Conservation (phyloP, 2,797 vertebrate species). For the Aphelocoma californica region DNA sequence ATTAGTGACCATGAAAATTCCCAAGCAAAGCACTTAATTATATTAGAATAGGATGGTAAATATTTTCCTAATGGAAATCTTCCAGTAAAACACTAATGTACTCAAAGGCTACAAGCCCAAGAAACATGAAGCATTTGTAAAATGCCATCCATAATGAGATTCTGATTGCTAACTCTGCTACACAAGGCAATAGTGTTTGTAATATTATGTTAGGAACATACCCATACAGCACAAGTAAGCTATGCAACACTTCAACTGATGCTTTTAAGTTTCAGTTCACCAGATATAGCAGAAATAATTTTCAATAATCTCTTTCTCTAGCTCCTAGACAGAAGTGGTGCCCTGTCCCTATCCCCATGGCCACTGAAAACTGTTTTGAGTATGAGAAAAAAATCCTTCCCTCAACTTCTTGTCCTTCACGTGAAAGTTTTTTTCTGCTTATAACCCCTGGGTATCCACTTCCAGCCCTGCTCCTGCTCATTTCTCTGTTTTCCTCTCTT, state of each 20-base stretch:
- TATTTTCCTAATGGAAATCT: constrained; percentile 21
- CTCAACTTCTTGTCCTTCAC: not conserved
- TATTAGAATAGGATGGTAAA: constrained; percentile 20
- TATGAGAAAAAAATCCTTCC: not conserved
- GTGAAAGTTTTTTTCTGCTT: not conserved
- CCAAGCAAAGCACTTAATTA: constrained; percentile 3
- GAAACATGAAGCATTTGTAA: not conserved
- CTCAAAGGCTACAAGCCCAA: not conserved
- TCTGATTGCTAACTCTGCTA: not conserved
- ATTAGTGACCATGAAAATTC: constrained; percentile 32
- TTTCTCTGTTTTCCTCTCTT: not conserved
- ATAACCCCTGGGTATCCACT: not conserved
- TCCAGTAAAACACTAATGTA: not conserved
- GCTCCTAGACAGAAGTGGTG: not conserved
- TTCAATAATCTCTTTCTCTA: not conserved
- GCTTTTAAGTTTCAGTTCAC: not conserved
- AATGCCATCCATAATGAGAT: not conserved
- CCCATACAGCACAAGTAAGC: not conserved
- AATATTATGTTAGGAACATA: not conserved
- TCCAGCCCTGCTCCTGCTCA: not conserved
- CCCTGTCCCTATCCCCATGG: not conserved
- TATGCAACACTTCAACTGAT: not conserved
- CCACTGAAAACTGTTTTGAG: not conserved
- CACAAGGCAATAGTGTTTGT: not conserved
- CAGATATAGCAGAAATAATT: not conserved